Conservation (phyloP, 1,140 invertebrate species). For the Calliphora vicina region DNA sequence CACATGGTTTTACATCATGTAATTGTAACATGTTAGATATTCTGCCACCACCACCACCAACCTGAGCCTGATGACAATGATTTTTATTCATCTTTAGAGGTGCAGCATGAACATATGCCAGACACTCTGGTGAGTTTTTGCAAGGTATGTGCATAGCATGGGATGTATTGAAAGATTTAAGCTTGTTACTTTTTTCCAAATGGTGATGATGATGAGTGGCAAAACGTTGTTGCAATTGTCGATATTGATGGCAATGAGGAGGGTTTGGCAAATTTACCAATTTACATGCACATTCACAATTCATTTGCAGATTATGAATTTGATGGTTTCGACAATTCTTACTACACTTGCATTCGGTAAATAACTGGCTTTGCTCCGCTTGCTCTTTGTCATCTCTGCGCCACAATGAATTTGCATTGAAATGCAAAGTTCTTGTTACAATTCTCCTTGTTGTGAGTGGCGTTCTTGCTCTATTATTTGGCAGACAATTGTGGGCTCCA, state of each 20-base stretch:
- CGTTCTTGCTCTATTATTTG: background rate
- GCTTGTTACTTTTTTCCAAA: background rate
- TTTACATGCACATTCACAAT: background rate
- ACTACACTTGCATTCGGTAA: too few species aligned
- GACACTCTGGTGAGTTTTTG: background rate
- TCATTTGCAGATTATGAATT: background rate
- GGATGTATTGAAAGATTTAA: background rate
- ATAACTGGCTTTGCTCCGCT: background rate
- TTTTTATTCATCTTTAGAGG: background rate
- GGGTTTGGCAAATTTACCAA: background rate
- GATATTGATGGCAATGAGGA: too few species aligned
- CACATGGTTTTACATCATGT: background rate
- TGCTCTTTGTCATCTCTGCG: background rate
- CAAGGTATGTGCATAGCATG: background rate
- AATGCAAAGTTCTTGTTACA: background rate
- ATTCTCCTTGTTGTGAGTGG: background rate
- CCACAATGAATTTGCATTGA: background rate
- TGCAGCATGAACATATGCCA: background rate
- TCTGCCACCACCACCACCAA: too few species aligned
- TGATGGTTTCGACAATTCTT: background rate
- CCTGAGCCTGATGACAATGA: background rate
- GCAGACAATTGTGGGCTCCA: background rate
- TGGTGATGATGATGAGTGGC: background rate
- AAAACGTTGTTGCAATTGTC: background rate
- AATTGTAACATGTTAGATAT: background rate